These are phyloP conservation scores for Sinosuthora webbiana DNA, from an alignment of 2,113 vertebrate genomes.

Conservation along the genomic window DNA sequence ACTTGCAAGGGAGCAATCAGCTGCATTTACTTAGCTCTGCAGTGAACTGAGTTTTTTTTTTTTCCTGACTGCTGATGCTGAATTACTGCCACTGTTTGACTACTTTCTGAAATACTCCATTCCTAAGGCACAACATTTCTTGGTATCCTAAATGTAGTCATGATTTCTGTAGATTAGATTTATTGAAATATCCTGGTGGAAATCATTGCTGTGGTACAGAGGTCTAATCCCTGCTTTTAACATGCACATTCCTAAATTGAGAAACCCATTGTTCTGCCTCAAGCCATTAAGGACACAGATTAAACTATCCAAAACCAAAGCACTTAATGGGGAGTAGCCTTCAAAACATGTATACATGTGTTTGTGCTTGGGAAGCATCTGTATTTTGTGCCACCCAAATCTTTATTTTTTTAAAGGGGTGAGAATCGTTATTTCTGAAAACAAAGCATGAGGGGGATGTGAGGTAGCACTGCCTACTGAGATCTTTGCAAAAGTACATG, in stretches of 20 bases:
- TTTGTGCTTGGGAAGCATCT: neutral
- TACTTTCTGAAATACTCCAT: neutral
- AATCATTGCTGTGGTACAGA: neutral
- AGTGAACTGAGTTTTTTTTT: neutral
- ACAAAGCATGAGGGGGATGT: rapidly evolving
- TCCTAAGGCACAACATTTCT: neutral
- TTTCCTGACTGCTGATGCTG: neutral
- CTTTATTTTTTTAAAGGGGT: neutral
- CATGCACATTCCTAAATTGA: neutral
- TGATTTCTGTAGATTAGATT: neutral
- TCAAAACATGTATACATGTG: neutral
- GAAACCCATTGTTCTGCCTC: constrained; percentile 7
- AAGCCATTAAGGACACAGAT: neutral
- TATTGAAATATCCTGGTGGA: neutral
- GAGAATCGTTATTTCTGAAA: neutral
- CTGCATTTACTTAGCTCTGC: neutral
- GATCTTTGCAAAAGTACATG: neutral
- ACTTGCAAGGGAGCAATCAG: neutral
- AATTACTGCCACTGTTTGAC: neutral
- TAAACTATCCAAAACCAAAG: neutral
- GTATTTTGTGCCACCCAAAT: neutral
- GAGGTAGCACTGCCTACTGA: neutral
- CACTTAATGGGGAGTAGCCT: neutral
- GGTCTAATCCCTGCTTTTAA: neutral
- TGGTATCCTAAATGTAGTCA: neutral